Conservation (phyloP, 2,797 vertebrate species). For the Mionectes olivaceus region DNA sequence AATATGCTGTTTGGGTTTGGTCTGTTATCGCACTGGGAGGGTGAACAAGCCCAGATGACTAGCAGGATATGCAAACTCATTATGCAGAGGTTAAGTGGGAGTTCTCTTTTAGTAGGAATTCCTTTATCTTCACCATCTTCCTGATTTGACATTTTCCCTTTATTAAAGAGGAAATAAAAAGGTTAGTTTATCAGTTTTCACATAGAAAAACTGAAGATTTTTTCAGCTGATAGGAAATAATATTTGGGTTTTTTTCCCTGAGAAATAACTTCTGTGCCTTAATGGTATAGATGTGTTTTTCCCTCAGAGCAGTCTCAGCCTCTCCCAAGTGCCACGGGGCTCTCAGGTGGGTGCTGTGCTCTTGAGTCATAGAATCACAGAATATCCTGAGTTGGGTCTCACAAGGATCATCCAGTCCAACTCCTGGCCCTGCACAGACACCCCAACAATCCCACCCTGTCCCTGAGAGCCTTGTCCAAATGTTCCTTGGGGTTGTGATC, state of each 20-base stretch:
- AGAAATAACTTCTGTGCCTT: neutral
- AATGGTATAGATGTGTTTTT: neutral
- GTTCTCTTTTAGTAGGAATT: neutral
- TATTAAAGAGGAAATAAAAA: neutral
- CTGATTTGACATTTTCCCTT: neutral
- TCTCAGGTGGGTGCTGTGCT: neutral
- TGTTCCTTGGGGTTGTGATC: fast-evolving
- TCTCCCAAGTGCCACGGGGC: fast-evolving
- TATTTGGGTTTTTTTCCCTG: fast-evolving
- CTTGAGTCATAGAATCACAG: neutral
- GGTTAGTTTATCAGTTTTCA: neutral
- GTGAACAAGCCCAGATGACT: slow-evolving; percentile 3
- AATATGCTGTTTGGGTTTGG: slow-evolving; percentile 7
- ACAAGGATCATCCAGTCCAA: neutral
- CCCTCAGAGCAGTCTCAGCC: fast-evolving
- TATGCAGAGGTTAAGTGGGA: neutral
- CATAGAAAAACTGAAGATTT: neutral
- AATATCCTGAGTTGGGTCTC: neutral
- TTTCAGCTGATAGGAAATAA: neutral
- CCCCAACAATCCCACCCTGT: neutral
- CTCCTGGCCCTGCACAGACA: too few relatives aligned
- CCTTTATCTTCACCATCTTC: neutral
- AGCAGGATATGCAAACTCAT: slow-evolving; percentile 8
- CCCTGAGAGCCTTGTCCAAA: fast-evolving
- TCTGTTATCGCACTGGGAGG: slow-evolving; percentile 3